Evolutionary conservation across 53 echinoderm and acorn worm genomes (phyloP), one percentile per base, ranked within the genome.

Genomic region (Stichopus horrens): DNA sequence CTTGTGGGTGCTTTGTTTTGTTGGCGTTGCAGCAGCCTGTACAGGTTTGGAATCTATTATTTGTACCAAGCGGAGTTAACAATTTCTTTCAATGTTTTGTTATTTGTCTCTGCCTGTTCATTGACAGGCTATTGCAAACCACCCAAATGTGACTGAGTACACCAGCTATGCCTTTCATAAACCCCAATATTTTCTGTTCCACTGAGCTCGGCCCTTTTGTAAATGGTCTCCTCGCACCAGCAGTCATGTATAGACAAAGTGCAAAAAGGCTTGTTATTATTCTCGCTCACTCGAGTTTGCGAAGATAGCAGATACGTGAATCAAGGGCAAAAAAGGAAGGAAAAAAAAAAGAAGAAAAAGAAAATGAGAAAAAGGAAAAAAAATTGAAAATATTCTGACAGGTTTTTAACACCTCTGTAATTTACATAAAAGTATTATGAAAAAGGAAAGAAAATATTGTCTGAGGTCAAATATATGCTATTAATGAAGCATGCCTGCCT

Each of bases 81-180:
- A 37, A 37, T 37, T 63, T 63, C 63, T 63, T 63, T 63, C 63
- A 63, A 63, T 63, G 63, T 63, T 13, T 63, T 63, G 10, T 16
- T 63, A 63, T 63, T 37, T 63, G 63, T 63, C 63, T 63, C 63
- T 16, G 11, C 5, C 16, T 13, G 10, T 63, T 63, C 11, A 16
- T 79, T n/a, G 79, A 19, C 77, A 9, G 54, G 53, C 79, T 79
- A 54, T 79, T 79, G 79, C 11, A 11, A 13, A 79, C 53, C 79
- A 79, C n/a, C 52, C 79, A 79, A 79, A 79, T 79, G 79, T 79
- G 79, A 79, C 79, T 54, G 52, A 79, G 55, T 79, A 79, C 51
- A 52, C 79, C 16, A 63, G 16, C 11, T 10, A 63, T 63, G 4
- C 63, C 63, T 63, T 63, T 63, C 63, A 63, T 63, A 63, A 63